Base-by-base conservation (phyloP, 2,888 invertebrate species). In the Liposcelis brunnea region DNA sequence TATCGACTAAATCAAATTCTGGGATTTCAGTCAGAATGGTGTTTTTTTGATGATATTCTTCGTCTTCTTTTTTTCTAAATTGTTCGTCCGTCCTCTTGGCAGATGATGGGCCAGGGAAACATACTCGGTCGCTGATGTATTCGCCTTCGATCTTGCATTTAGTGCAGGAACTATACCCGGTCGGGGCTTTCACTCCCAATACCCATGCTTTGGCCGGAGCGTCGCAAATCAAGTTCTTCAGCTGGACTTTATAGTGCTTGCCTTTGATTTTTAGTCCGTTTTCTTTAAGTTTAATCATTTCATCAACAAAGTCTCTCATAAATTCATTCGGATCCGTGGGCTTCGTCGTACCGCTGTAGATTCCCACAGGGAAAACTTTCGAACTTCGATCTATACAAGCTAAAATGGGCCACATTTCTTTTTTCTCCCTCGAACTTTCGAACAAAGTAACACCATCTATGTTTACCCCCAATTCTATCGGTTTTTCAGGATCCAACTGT, bases 1-100 rank as follows among this genome's bases (percentile, higher is more conserved):
- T 55, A 21, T 44, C 54, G 14, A 59, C 55, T 14, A 54, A 31
- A 6, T 56, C 55, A 45, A 60, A 50, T 44, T 52, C 44, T 8
- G 50, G 47, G 10, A 58, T 51, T 48, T 56, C 48, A 21, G 51
- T 53, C 40, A 59, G 34, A 16, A 49, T 42, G 31, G 52, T 45
- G 11, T 45, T 31, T 11, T 44, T 48, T 15, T 48, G 43, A 42
- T 55, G 55, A 31, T 51, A 52, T 31, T 50, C 51, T 18, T 51
- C 50, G 46, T 53, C 48, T 31, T 47, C 45, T 42, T 53, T 47
- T 10, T 26, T 35, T 31, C 16, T 1, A 40, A 52, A 53, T 31
- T 31, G 44, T 21, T 47, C 37, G 42, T 52, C 49, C 11, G 51
- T 49, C 47, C 51, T 45, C 12, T 43, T 35, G 18, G 38, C 26